A percentile compares a stretch with the other conserved stretches of the same genome.
Conservation (phyloP, 64 coral and sea anemone species). For the Platygyra sinensis region DNA sequence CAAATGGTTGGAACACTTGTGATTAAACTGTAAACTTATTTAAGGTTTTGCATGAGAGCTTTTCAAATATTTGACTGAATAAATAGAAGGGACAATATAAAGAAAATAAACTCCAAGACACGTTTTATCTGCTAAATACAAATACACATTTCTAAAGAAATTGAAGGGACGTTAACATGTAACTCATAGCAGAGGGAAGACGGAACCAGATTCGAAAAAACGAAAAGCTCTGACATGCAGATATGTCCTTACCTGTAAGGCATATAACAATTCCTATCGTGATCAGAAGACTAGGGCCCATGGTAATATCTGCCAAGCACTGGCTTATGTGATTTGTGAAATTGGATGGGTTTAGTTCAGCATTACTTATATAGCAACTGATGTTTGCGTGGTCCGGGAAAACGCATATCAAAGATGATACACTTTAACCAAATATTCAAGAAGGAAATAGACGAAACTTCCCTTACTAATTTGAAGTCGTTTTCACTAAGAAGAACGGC, state of each 20-base stretch:
- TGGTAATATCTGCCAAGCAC: neutral
- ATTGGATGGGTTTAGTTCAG: too few relatives aligned
- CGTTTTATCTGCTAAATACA: too few relatives aligned
- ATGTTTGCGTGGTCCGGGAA: slow-evolving; percentile 15
- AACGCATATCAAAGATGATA: neutral
- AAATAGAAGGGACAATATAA: too few relatives aligned
- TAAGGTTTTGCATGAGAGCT: too few relatives aligned
- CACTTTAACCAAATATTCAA: slow-evolving; percentile 5
- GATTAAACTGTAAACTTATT: too few relatives aligned
- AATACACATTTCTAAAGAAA: too few relatives aligned
- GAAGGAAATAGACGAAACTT: slow-evolving; percentile 33
- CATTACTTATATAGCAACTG: slow-evolving; percentile 7
- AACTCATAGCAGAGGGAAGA: too few relatives aligned
- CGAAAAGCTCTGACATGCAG: neutral
- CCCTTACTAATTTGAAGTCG: neutral
- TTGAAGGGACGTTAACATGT: too few relatives aligned
- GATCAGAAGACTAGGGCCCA: neutral
- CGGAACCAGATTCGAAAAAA: neutral
- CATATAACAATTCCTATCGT: slow-evolving; percentile 8
- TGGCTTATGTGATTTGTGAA: too few relatives aligned
- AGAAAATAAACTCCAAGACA: too few relatives aligned
- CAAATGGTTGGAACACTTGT: too few relatives aligned
- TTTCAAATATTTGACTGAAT: too few relatives aligned
- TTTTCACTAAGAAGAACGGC: neutral
- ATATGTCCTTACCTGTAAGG: slow-evolving; percentile 5